Percentiles rank a stretch among this genome's conserved stretches.
These are phyloP conservation scores for Nomada flava DNA, from an alignment of 2,888 invertebrate genomes.

Conservation along the genomic window DNA sequence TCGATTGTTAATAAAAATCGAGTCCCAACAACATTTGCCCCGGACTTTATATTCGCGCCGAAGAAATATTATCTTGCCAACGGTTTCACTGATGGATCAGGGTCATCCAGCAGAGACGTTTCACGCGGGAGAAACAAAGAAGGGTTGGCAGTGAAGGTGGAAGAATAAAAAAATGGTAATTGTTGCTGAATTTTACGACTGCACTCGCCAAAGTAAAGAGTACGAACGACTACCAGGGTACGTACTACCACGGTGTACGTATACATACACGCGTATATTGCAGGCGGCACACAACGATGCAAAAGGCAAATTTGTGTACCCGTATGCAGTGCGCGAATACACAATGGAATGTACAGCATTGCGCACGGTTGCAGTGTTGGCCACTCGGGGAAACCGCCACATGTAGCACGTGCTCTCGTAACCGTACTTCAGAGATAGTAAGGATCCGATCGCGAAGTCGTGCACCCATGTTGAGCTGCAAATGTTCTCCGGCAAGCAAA, in stretches of 20 bases:
- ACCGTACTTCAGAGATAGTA: conserved; percentile 9
- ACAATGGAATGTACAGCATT: conserved; percentile 62
- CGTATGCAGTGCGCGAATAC: conserved; percentile 24
- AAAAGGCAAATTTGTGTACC: conserved; percentile 53
- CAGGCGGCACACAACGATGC: conserved; percentile 44
- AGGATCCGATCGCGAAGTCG: conserved; percentile 31
- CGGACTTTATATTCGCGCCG: conserved; percentile 15
- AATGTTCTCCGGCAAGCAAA: conserved; percentile 51
- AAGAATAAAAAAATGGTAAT: conserved; percentile 51
- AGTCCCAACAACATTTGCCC: conserved; percentile 24
- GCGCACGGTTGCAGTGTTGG: conserved; percentile 28
- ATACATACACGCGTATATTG: not conserved
- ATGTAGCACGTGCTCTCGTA: conserved; percentile 29
- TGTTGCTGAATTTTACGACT: conserved; percentile 71
- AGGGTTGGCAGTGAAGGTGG: not conserved
- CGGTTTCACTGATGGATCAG: conserved; percentile 1
- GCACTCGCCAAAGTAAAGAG: conserved; percentile 76
- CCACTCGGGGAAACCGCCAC: conserved; percentile 7
- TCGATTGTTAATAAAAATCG: conserved; percentile 13
- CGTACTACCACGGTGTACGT: conserved; percentile 28
- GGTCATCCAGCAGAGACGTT: not conserved
- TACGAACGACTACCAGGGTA: conserved; percentile 42
- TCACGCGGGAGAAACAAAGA: not conserved
- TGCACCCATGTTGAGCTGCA: conserved; percentile 37
- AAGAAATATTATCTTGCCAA: not conserved